A percentile compares a stretch with the other conserved stretches of the same genome.
phyloP scores from a whole-genome alignment of 2,113 vertebrate genomes.

The Petroica traversi region DNA sequence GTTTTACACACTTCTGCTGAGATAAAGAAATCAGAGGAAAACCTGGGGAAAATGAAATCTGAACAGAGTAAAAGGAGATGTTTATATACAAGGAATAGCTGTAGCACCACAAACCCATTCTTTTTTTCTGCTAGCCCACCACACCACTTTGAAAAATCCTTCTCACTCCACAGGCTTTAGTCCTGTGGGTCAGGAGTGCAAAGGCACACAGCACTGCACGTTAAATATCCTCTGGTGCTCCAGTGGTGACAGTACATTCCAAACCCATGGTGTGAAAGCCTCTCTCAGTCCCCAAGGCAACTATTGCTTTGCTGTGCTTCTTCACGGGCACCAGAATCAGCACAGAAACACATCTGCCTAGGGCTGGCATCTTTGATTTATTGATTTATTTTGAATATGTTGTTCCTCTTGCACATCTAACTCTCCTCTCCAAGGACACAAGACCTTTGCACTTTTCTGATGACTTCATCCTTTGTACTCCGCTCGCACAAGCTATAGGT shows the following conservation, averaged over 20 bases:
- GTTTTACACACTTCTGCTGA: neutral
- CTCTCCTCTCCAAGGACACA: neutral
- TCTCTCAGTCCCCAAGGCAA: neutral
- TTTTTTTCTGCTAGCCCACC: neutral
- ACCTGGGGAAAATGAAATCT: neutral
- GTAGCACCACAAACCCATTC: neutral
- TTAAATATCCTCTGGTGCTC: neutral
- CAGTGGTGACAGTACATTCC: neutral
- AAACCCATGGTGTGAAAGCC: neutral
- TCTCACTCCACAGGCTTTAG: neutral
- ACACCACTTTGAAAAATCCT: neutral
- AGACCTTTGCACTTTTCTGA: slow-evolving; percentile 20
- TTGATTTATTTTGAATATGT: neutral
- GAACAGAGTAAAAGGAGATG: neutral
- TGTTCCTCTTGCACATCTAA: neutral
- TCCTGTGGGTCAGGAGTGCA: neutral
- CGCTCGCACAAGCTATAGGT: neutral
- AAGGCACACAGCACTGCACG: neutral
- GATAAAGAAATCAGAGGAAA: neutral
- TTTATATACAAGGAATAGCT: neutral
- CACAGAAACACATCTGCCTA: neutral
- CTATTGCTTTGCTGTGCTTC: neutral
- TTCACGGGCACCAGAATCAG: neutral
- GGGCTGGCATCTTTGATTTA: slow-evolving; percentile 11
- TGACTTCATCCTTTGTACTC: slow-evolving; percentile 24